Evolutionary conservation across 2,797 vertebrate genomes (phyloP).

Genomic region (Cyprinella venusta): DNA sequence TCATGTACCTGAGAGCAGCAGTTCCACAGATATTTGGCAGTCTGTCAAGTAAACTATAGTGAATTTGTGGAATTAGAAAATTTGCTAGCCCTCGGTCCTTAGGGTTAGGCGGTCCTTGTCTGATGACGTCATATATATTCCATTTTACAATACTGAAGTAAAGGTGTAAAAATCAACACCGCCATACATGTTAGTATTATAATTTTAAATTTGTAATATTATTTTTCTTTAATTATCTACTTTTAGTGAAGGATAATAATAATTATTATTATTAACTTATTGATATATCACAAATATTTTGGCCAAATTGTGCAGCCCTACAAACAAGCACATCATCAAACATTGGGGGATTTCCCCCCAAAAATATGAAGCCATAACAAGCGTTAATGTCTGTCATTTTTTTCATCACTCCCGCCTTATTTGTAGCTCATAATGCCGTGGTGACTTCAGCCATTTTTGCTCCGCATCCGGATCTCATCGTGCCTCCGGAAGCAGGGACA

Average conservation of each 20-base stretch:
- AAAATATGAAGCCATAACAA: background rate
- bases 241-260: background rate
- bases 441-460: slow-evolving; percentile 98
- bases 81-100: background rate
- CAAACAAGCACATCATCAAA: background rate
- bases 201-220: no score
- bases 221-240: no score
- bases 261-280: background rate
- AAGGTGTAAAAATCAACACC: no score
- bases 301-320: background rate
- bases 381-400: background rate
- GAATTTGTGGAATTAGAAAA: background rate
- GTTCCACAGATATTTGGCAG: background rate
- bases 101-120: background rate
- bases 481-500: slow-evolving; percentile 82
- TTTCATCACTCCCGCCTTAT: background rate
- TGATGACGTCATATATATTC: background rate
- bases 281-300: background rate
- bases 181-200: no score
- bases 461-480: slow-evolving; percentile 92
- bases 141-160: background rate
- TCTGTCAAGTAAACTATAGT: background rate
- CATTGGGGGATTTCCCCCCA: background rate
- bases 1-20: background rate
- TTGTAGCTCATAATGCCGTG: slow-evolving; percentile 94